phyloP scores from a whole-genome alignment of 2,888 invertebrate species.

The Ennomos fuscantarius region DNA sequence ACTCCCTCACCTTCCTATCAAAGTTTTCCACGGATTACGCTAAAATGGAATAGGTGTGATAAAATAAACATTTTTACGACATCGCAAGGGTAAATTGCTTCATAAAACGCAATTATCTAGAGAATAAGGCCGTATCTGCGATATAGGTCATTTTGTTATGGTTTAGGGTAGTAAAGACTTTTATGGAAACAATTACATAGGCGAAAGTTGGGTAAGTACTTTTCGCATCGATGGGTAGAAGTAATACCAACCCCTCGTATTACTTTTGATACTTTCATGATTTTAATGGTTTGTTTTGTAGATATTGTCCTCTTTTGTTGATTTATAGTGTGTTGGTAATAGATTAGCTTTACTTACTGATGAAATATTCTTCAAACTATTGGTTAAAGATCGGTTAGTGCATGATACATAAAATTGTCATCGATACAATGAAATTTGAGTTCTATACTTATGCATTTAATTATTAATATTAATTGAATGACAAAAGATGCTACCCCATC shows the following conservation, averaged over 20 bases:
- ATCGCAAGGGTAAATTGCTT: conserved; percentile 71
- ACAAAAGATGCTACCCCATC: too few relatives aligned
- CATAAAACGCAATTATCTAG: conserved; percentile 77
- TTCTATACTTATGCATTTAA: too few relatives aligned
- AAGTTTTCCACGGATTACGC: conserved; percentile 64
- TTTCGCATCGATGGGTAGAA: conserved; percentile 21
- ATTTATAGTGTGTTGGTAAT: neutral
- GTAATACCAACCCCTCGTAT: conserved; percentile 11
- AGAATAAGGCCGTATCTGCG: conserved; percentile 58
- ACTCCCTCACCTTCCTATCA: conserved; percentile 48
- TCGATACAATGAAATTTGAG: too few relatives aligned
- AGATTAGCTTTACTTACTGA: too few relatives aligned
- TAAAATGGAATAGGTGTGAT: conserved; percentile 67
- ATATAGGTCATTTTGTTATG: conserved; percentile 46
- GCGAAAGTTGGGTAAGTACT: conserved; percentile 31
- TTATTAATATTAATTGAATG: too few relatives aligned
- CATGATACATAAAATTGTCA: too few relatives aligned
- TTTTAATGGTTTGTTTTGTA: conserved; percentile 6
- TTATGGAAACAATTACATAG: conserved; percentile 42
- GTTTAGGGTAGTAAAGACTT: conserved; percentile 42
- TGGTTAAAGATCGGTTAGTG: too few relatives aligned
- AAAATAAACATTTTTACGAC: conserved; percentile 76
- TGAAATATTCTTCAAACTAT: too few relatives aligned
- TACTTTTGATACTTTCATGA: conserved; percentile 19
- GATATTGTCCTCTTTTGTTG: conserved; percentile 4